phyloP scores from a whole-genome alignment of 2,888 invertebrate genomes.

The Oeneis ivallda region DNA sequence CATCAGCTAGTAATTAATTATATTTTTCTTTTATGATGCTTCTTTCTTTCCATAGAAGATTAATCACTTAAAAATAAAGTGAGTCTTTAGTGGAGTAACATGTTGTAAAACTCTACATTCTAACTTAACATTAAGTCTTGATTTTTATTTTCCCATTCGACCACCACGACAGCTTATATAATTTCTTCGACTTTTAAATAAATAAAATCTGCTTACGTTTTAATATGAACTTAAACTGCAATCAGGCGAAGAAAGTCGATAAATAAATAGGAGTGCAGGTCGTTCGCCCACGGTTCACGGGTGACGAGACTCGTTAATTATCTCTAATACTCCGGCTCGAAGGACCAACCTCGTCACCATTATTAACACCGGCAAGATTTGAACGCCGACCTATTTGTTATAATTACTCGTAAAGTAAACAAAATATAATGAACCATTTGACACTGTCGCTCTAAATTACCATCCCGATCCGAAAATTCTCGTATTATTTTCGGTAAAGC shows the following conservation, averaged over 20 bases:
- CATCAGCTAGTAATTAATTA: no score
- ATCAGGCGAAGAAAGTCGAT: conserved; percentile 41
- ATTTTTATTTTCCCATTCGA: no score
- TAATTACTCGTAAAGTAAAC: conserved; percentile 64
- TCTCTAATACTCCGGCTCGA: conserved; percentile 48
- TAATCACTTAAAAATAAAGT: no score
- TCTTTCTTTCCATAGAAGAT: no score
- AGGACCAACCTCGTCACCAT: conserved; percentile 51
- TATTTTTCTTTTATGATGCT: no score
- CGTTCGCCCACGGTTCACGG: conserved; percentile 30
- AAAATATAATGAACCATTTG: conserved; percentile 67
- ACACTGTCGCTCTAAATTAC: conserved; percentile 67
- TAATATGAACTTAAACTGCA: background rate
- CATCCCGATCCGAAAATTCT: conserved; percentile 44
- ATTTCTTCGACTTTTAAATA: no score
- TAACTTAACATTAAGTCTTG: no score
- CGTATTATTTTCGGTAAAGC: conserved; percentile 46
- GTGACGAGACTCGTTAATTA: conserved; percentile 59
- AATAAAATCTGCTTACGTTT: background rate
- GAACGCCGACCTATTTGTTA: conserved; percentile 61
- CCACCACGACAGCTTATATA: no score
- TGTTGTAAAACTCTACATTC: no score
- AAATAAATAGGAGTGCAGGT: conserved; percentile 61
- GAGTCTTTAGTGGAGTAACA: no score
- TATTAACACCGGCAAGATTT: conserved; percentile 49